Conservation (phyloP, 2,797 vertebrate genomes). For the Onychomys leucogaster region DNA sequence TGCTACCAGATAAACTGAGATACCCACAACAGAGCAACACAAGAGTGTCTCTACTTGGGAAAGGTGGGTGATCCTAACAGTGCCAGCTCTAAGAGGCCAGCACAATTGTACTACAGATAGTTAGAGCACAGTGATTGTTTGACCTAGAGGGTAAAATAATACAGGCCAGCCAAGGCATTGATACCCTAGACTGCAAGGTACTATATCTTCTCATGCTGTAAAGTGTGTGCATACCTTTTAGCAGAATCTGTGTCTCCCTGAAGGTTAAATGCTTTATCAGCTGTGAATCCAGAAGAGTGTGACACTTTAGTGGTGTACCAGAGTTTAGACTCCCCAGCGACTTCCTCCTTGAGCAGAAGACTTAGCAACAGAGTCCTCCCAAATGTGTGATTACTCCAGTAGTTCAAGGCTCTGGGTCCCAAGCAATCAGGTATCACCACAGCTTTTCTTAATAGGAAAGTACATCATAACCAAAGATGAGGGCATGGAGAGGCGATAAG, state of each 20-base stretch:
- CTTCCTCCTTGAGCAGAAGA: neutral
- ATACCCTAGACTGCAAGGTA: neutral
- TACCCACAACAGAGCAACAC: neutral
- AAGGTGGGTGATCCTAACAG: neutral
- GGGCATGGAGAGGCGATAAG: fast-evolving
- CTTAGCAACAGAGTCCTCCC: neutral
- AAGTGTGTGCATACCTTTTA: neutral
- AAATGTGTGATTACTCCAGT: neutral
- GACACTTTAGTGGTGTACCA: neutral
- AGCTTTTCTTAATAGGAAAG: neutral
- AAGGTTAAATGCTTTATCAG: no score
- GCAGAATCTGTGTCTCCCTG: neutral
- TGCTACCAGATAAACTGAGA: neutral
- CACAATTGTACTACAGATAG: neutral
- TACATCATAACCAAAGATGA: neutral
- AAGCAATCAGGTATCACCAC: neutral
- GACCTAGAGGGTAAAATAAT: neutral
- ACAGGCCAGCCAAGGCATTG: neutral
- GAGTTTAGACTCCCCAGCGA: neutral
- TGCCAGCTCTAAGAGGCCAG: neutral
- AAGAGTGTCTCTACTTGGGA: neutral
- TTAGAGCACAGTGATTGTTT: neutral
- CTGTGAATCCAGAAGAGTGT: neutral
- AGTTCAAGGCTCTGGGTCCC: neutral
- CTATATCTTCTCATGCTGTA: neutral